Percentiles rank a stretch among this genome's conserved stretches.
These are phyloP conservation scores for Botia almorhae DNA, from an alignment of 2,797 vertebrate genomes.

Conservation along the genomic window DNA sequence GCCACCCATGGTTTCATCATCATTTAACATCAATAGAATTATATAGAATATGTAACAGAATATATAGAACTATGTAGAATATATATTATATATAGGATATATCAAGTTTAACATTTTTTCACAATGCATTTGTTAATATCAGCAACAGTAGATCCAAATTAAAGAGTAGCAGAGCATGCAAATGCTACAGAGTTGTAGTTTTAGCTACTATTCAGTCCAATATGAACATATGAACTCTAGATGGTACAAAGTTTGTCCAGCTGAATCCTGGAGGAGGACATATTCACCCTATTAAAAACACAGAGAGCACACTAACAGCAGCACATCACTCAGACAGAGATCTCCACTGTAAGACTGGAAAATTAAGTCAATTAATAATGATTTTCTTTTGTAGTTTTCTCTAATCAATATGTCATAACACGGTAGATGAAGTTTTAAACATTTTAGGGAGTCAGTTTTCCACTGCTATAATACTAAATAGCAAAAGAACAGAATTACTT, in stretches of 20 bases:
- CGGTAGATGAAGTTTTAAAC: background rate
- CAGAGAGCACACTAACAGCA: background rate
- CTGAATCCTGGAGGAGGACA: background rate
- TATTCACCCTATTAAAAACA: conserved; percentile 4
- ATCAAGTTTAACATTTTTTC: no score
- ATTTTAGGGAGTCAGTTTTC: background rate
- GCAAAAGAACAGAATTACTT: background rate
- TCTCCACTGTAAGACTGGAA: background rate
- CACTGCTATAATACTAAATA: background rate
- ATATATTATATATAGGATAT: no score
- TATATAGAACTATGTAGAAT: no score
- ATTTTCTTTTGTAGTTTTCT: background rate
- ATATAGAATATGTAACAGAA: no score
- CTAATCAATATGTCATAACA: conserved; percentile 1
- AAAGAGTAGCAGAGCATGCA: background rate
- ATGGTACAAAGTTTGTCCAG: background rate
- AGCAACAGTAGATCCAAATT: background rate
- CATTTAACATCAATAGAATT: no score
- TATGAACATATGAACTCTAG: background rate
- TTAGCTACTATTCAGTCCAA: background rate
- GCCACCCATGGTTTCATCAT: no score
- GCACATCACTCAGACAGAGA: background rate
- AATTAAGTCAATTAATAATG: conserved; percentile 5
- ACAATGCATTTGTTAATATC: background rate
- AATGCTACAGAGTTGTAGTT: background rate